Conservation (phyloP, 2,888 invertebrate genomes). For the Drosophila helvetica region DNA sequence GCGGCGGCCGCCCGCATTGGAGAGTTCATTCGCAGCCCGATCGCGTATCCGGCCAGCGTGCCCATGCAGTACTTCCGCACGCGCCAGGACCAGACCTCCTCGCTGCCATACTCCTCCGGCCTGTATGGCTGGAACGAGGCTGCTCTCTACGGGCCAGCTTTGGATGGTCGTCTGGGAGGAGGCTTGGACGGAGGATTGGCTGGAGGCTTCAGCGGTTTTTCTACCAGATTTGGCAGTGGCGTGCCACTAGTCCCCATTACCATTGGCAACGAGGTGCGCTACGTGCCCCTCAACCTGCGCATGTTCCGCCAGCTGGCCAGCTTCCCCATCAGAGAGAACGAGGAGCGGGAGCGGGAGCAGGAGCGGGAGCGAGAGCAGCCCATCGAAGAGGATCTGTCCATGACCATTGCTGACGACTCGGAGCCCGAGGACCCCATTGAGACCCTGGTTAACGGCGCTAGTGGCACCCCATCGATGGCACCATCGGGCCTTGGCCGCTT, state of each 20-base stretch:
- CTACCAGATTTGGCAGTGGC: neutral
- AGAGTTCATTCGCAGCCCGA: constrained; percentile 3
- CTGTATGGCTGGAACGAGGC: constrained; percentile 38
- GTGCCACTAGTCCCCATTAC: constrained; percentile 62
- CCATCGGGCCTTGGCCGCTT: constrained; percentile 27
- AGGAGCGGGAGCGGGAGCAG: neutral
- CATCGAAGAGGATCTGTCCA: constrained; percentile 11
- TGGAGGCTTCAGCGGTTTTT: constrained; percentile 2
- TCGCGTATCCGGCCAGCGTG: neutral
- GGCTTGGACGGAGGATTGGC: neutral
- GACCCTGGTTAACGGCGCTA: neutral
- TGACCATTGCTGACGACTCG: neutral
- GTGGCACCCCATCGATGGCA: neutral
- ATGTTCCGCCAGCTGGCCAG: constrained; percentile 45
- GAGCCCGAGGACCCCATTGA: constrained; percentile 14
- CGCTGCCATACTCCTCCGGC: constrained; percentile 34
- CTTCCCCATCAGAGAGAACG: constrained; percentile 42
- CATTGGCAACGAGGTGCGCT: constrained; percentile 61
- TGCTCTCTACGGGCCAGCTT: constrained; percentile 12
- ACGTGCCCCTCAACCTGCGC: constrained; percentile 64
- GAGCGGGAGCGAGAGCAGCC: too few species aligned
- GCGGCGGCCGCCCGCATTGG: constrained; percentile 6
- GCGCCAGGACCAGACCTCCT: constrained; percentile 34
- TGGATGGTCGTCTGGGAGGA: neutral
- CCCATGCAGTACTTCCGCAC: constrained; percentile 42